phyloP scores from a whole-genome alignment of 2,113 vertebrate species.

The Pyrgilauda ruficollis region DNA sequence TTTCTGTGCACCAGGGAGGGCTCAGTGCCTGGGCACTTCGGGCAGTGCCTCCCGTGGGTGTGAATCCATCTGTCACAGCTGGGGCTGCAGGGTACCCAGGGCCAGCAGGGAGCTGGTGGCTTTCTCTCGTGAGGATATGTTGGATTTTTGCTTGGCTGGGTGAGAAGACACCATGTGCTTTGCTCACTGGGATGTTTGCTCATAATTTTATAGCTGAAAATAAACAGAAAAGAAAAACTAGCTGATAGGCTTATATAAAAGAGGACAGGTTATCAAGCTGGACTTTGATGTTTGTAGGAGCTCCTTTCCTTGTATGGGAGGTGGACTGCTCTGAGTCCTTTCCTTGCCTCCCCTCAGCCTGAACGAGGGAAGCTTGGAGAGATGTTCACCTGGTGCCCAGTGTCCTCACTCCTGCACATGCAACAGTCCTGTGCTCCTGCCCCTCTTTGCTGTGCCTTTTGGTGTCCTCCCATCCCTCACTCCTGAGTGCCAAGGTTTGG shows the following conservation, averaged over 20 bases:
- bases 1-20: neutral
- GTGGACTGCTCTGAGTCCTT: neutral
- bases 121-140: neutral
- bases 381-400: neutral
- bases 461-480: neutral
- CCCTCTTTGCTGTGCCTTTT: neutral
- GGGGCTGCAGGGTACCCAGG: neutral
- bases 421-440: neutral
- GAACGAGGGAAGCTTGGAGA: neutral
- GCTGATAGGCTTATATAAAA: neutral
- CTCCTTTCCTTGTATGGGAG: neutral
- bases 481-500: neutral
- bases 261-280: neutral
- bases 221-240: neutral
- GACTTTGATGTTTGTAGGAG: neutral
- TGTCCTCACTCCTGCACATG: accelerated
- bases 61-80: neutral
- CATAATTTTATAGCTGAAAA: neutral
- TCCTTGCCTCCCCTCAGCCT: neutral
- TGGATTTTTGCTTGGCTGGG: neutral
- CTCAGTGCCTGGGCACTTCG: neutral
- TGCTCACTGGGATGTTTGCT: neutral
- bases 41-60: neutral
- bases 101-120: neutral
- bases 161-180: neutral